Evolutionary conservation across 92 coral and sea anemone species (phyloP).

Genomic region (Palythoa caribaeorum): DNA sequence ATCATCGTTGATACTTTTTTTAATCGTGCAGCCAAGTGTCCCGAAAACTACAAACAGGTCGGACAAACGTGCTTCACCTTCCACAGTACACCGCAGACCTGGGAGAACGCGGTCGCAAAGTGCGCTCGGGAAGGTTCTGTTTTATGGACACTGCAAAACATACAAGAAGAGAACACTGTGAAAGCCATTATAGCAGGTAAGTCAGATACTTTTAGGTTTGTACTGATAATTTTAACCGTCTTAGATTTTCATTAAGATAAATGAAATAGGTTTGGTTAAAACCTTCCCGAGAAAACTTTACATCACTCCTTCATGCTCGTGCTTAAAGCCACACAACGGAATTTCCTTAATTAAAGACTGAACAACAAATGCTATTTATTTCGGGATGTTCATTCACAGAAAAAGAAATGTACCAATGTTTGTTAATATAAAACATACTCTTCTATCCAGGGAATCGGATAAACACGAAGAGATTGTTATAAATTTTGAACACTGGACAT

Average conservation of each 20-base stretch:
- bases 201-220: background rate
- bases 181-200: conserved; percentile 56
- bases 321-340: too few species aligned
- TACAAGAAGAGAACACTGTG: conserved; percentile 64
- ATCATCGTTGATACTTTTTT: background rate
- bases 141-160: conserved; percentile 67
- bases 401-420: too few species aligned
- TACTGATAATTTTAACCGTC: background rate
- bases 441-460: too few species aligned
- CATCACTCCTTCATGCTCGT: too few species aligned
- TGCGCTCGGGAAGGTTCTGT: conserved; percentile 83
- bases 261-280: background rate
- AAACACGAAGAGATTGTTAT: background rate
- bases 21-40: conserved; percentile 58
- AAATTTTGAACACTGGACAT: background rate
- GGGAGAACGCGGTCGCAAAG: conserved; percentile 75
- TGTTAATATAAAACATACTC: too few species aligned
- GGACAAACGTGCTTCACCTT: conserved; percentile 72
- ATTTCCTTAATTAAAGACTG: too few species aligned
- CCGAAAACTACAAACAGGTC: conserved; percentile 57
- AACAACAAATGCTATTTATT: too few species aligned
- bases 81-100: conserved; percentile 61
- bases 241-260: background rate
- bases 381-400: too few species aligned
- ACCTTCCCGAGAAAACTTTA: too few species aligned